phyloP scores from a whole-genome alignment of 2,113 vertebrate genomes.

The Riparia riparia region DNA sequence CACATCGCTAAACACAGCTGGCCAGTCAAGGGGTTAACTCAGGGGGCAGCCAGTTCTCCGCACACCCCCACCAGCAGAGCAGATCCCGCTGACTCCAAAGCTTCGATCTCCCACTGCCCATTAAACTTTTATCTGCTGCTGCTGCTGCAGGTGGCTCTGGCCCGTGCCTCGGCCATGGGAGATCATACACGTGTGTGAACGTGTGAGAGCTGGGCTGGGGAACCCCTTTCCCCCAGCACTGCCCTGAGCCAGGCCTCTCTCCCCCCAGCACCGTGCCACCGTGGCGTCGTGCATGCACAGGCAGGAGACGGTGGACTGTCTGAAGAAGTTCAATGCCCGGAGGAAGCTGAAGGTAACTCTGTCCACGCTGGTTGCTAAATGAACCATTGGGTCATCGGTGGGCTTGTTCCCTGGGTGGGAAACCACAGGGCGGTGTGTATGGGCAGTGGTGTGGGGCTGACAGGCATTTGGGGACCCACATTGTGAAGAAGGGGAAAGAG shows the following conservation, averaged over 20 bases:
- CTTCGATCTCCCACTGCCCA: not conserved
- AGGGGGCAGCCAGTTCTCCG: not conserved
- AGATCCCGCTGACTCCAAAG: slow-evolving; percentile 5
- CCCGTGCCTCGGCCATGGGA: fast-evolving
- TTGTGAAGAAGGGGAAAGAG: not conserved
- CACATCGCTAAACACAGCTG: not conserved
- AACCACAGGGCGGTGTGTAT: not conserved
- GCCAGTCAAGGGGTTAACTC: not conserved
- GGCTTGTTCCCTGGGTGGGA: not conserved
- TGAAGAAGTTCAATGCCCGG: slow-evolving; percentile 97
- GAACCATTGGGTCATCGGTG: not conserved
- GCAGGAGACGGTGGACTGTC: slow-evolving; percentile 95
- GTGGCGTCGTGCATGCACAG: slow-evolving; percentile 98
- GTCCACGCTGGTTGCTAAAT: not conserved
- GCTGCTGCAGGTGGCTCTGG: not conserved
- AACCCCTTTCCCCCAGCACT: not conserved
- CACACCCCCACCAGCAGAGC: not conserved
- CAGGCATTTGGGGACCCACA: fast-evolving
- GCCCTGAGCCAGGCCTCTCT: not conserved
- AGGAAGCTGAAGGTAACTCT: slow-evolving; percentile 92
- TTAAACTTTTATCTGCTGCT: slow-evolving; percentile 14
- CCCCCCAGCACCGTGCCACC: slow-evolving; percentile 89
- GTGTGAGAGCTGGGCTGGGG: not conserved
- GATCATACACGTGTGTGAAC: not conserved
- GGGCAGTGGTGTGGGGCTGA: not conserved